Percentiles rank a stretch among this genome's conserved stretches.
phyloP scores from a whole-genome alignment of 2,797 vertebrate species.

The Acridotheres tristis region DNA sequence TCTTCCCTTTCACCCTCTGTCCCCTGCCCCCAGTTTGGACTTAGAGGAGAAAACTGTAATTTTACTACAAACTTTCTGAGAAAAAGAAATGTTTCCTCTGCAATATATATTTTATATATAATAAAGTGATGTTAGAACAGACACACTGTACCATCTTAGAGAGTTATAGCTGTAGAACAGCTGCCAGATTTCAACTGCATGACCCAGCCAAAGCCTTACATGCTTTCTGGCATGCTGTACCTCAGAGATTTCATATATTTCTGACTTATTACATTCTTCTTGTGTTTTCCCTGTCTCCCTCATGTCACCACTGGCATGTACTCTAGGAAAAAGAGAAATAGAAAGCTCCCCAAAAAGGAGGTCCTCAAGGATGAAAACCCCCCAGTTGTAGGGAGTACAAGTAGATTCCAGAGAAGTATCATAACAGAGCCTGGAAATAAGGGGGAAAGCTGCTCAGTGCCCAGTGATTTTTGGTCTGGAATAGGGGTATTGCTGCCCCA shows the following conservation, averaged over 20 bases:
- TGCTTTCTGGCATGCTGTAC: neutral
- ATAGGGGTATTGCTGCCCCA: neutral
- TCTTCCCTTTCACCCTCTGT: neutral
- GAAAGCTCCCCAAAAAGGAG: neutral
- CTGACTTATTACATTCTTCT: slow-evolving; percentile 3
- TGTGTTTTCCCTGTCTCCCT: neutral
- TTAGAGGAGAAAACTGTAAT: neutral
- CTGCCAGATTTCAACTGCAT: neutral
- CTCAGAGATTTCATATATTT: neutral
- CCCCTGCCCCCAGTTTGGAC: neutral
- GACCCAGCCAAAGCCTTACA: neutral
- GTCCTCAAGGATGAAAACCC: neutral
- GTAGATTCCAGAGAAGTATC: neutral
- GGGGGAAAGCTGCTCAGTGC: neutral
- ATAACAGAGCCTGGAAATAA: neutral
- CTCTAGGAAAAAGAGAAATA: neutral
- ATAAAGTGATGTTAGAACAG: neutral
- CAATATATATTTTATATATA: neutral
- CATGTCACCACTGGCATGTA: neutral
- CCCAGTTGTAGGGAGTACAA: neutral
- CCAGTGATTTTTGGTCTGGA: neutral
- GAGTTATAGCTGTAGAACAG: neutral
- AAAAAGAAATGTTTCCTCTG: neutral
- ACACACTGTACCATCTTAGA: neutral
- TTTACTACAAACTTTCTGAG: neutral